Conservation (phyloP, 2,797 vertebrate species). For the Phrynocephalus guinanensis region DNA sequence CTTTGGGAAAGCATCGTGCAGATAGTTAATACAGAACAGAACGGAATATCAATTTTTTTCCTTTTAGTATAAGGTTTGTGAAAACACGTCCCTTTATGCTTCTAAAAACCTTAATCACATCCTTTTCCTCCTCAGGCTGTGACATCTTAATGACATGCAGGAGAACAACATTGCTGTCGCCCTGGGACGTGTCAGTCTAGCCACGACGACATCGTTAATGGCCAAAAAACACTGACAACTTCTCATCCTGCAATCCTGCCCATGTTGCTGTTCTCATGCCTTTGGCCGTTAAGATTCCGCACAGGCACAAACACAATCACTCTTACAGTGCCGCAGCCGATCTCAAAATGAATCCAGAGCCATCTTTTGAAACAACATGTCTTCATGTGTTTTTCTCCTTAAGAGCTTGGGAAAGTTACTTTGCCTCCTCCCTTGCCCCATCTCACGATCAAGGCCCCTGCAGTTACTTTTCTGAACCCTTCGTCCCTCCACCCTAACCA, state of each 20-base stretch:
- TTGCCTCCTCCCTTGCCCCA: too few relatives aligned
- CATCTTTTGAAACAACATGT: neutral
- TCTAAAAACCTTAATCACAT: neutral
- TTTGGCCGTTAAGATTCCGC: neutral
- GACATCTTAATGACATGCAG: neutral
- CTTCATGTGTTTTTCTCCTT: neutral
- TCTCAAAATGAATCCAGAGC: slow-evolving; percentile 17
- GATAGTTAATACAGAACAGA: neutral
- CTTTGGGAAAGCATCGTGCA: neutral
- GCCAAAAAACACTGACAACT: slow-evolving; percentile 16
- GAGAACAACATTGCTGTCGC: slow-evolving; percentile 55
- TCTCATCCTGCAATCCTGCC: slow-evolving; percentile 14
- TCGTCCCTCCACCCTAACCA: neutral
- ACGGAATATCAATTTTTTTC: neutral
- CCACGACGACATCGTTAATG: slow-evolving; percentile 33
- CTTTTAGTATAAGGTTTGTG: neutral
- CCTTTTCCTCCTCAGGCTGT: slow-evolving; percentile 15
- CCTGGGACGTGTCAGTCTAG: slow-evolving; percentile 31
- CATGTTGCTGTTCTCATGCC: slow-evolving; percentile 55
- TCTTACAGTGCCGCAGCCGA: neutral
- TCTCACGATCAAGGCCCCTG: too few relatives aligned
- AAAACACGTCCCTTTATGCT: neutral
- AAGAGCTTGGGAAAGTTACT: too few relatives aligned
- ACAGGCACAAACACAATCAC: neutral
- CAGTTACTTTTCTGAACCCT: neutral